Evolutionary conservation across 2,113 vertebrate species (phyloP), one percentile per base, ranked within the genome.

Genomic region (Tyrannus savana): DNA sequence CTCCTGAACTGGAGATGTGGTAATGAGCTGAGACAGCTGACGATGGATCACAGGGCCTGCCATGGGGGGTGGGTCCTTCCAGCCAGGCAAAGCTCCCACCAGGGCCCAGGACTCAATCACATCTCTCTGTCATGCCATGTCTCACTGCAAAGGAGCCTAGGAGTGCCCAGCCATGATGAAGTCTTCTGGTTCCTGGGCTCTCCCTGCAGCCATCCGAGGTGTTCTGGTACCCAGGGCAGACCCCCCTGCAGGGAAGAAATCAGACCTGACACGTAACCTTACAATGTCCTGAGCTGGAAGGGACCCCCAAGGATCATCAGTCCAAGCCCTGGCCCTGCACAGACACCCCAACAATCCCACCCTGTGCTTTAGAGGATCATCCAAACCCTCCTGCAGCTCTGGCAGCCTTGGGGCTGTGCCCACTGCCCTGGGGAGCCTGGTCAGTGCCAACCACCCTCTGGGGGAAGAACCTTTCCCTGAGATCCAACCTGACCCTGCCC

Each of bases 271-370:
- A 2, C 6, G 19, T 66, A 41, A 24, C 14, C 12, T 64, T 42
- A 22, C 8, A 64, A 64, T 42, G 19, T 18, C 33, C 77, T 24
- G 77, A 50, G 19, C 58, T 64, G 58, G 41, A 7, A 39, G 25
- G 13, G 17, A 15, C 10, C 35, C 58, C 0, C 58, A 42, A 33
- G n/a, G 35, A 64, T 10, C 58, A 56, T 2, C 10, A 60, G 19
- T 2, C 33, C 55, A 33, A 3, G 6, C 0, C 16, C 49, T 3
- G 21, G 0, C 25, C 67, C 50, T 59, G 77, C 77, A 3, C 44
- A 67, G 77, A 52, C 37, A 1, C 14, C 37, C 46, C 77, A 59
- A 3, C 60, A 74, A 12, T 0, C 37, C 86, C 77, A 31, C 2
- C 60, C 68, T 59, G 86, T 18, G 56, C 75, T 75, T 47, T 30